A percentile compares a stretch with the other conserved stretches of the same genome.
Conservation (phyloP, 2,113 vertebrate genomes). For the Ariopsis seemanni region DNA sequence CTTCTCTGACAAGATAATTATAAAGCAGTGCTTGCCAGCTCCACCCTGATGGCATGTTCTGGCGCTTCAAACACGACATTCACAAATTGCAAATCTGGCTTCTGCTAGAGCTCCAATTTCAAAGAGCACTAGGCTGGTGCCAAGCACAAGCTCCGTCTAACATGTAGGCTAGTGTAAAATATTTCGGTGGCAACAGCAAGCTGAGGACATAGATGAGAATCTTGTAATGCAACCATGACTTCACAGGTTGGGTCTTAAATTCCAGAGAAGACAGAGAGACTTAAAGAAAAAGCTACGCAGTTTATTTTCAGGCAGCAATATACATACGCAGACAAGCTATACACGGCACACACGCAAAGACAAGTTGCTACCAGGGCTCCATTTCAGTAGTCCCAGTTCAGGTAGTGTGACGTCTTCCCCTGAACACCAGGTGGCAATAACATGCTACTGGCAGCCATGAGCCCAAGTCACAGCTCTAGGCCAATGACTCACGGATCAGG, state of each 20-base stretch:
- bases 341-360: neutral
- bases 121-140: slow-evolving; percentile 49
- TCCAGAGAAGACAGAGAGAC: neutral
- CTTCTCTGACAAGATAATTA: slow-evolving; percentile 68
- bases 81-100: slow-evolving; percentile 46
- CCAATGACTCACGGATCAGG: slow-evolving; percentile 57
- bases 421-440: slow-evolving; percentile 52
- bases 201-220: neutral
- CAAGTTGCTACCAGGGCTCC: neutral
- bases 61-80: slow-evolving; percentile 56
- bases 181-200: neutral
- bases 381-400: neutral
- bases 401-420: slow-evolving; percentile 22
- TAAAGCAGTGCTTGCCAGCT: slow-evolving; percentile 60
- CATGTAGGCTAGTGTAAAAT: neutral
- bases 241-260: neutral
- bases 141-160: neutral
- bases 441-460: slow-evolving; percentile 27
- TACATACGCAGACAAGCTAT: neutral
- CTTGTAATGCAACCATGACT: neutral
- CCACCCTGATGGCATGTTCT: slow-evolving; percentile 59
- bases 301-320: neutral
- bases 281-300: neutral
- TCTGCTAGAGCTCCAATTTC: slow-evolving; percentile 46
- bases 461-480: slow-evolving; percentile 27